Conservation (phyloP, 2,888 invertebrate genomes). For the Tinea semifulvella region DNA sequence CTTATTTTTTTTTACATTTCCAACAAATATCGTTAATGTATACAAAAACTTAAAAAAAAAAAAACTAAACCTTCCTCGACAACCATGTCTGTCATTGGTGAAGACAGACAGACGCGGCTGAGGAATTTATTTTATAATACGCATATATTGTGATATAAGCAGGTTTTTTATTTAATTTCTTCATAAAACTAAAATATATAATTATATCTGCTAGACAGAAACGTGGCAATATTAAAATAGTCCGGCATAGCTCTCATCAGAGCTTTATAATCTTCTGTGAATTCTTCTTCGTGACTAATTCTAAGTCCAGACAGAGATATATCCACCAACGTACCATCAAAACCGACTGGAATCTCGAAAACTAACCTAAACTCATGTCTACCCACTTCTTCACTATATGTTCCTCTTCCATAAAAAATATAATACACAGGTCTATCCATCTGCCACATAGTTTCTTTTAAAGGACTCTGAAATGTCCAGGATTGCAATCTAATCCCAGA, state of each 20-base stretch:
- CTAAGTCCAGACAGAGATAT: conserved; percentile 13
- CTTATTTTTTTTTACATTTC: too few species aligned
- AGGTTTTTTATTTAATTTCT: too few species aligned
- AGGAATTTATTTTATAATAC: too few species aligned
- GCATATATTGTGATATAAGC: too few species aligned
- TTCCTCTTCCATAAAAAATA: conserved; percentile 10
- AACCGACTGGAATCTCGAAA: neutral
- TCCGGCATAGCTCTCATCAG: conserved; percentile 15
- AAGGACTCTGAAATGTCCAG: conserved; percentile 13
- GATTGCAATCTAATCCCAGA: neutral
- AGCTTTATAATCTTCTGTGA: conserved; percentile 12
- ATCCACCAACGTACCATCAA: conserved; percentile 12
- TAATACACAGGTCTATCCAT: conserved; percentile 12
- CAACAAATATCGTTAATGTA: too few species aligned
- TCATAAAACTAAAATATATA: conserved; percentile 15
- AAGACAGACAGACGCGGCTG: too few species aligned
- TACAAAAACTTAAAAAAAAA: too few species aligned
- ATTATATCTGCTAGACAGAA: conserved; percentile 11
- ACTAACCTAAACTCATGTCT: conserved; percentile 1
- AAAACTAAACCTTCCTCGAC: too few species aligned
- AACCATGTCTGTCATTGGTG: too few species aligned
- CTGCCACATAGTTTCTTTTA: neutral
- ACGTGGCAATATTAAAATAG: conserved; percentile 16
- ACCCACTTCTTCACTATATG: conserved; percentile 1
- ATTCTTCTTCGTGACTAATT: conserved; percentile 14